Percentiles rank a stretch among this genome's conserved stretches.
phyloP scores from a whole-genome alignment of 2,888 invertebrate species.

The Caenorhabditis sp. region DNA sequence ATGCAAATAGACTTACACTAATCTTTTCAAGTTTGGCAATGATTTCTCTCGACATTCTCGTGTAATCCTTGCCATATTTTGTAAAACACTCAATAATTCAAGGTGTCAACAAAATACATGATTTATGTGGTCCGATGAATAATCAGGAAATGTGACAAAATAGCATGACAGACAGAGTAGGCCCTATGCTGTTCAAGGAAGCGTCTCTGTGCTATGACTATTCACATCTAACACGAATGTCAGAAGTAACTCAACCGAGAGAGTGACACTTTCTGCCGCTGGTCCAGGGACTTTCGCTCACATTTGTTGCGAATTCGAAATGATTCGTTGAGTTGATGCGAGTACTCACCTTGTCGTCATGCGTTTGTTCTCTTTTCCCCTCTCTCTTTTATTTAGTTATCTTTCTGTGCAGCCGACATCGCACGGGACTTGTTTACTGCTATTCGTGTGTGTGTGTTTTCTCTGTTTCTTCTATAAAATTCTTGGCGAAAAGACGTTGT shows the following conservation, averaged over 20 bases:
- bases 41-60: slow-evolving; percentile 43
- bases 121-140: background rate
- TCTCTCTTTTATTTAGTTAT: slow-evolving; percentile 12
- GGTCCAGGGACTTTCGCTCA: slow-evolving; percentile 65
- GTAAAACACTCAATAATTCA: background rate
- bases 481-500: background rate
- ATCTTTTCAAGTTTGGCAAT: slow-evolving; percentile 25
- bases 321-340: slow-evolving; percentile 54
- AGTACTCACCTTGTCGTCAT: slow-evolving; percentile 60
- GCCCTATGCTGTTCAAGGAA: slow-evolving; percentile 60
- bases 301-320: slow-evolving; percentile 46
- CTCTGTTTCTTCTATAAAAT: no score
- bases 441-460: background rate
- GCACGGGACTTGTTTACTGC: slow-evolving; percentile 21
- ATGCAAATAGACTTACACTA: slow-evolving; percentile 18
- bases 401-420: slow-evolving; percentile 14
- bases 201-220: slow-evolving; percentile 62
- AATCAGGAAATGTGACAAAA: background rate
- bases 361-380: background rate
- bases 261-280: slow-evolving; percentile 55
- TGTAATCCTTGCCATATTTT: slow-evolving; percentile 32
- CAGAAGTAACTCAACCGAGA: slow-evolving; percentile 37
- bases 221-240: slow-evolving; percentile 7
- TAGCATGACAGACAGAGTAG: slow-evolving; percentile 55
- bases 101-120: background rate